Percentiles rank a stretch among this genome's conserved stretches.
Conservation (phyloP, 2,113 vertebrate species). For the Rhadina sibilatrix region DNA sequence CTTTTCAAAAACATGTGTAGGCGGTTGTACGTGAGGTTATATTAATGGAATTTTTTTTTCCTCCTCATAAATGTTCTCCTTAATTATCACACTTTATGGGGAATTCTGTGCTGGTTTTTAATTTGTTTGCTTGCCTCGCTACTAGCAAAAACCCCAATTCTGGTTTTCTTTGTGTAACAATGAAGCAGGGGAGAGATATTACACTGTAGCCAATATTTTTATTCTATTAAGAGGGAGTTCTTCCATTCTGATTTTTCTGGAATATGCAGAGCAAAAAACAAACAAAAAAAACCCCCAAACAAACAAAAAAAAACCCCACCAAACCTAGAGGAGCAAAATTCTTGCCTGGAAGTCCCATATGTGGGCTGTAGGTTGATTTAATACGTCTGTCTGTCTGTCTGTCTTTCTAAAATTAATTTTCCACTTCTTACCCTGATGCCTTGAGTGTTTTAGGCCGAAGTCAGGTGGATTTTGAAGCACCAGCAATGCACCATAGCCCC, state of each 20-base stretch:
- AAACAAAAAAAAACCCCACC: not conserved
- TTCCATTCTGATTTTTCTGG: not conserved
- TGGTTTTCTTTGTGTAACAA: not conserved
- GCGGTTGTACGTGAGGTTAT: not conserved
- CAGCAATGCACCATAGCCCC: not conserved
- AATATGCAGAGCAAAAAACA: not conserved
- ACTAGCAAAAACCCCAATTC: not conserved
- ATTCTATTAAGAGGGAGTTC: fast-evolving
- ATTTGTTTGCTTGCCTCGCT: not conserved
- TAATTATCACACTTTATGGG: not conserved
- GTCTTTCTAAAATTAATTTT: not conserved
- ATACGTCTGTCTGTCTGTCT: not conserved
- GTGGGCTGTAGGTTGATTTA: not conserved
- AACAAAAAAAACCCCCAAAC: not conserved
- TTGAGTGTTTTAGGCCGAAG: not conserved
- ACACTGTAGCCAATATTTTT: not conserved
- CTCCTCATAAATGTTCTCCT: not conserved
- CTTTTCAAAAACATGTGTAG: not conserved
- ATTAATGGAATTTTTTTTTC: not conserved
- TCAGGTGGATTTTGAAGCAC: not conserved
- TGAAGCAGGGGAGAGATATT: not conserved
- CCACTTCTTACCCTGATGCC: not conserved
- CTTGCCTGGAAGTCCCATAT: not conserved
- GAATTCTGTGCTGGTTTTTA: not conserved
- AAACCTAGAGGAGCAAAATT: not conserved